Evolutionary conservation across 2,888 invertebrate species (phyloP).

Genomic region (Pimpla rufipes): DNA sequence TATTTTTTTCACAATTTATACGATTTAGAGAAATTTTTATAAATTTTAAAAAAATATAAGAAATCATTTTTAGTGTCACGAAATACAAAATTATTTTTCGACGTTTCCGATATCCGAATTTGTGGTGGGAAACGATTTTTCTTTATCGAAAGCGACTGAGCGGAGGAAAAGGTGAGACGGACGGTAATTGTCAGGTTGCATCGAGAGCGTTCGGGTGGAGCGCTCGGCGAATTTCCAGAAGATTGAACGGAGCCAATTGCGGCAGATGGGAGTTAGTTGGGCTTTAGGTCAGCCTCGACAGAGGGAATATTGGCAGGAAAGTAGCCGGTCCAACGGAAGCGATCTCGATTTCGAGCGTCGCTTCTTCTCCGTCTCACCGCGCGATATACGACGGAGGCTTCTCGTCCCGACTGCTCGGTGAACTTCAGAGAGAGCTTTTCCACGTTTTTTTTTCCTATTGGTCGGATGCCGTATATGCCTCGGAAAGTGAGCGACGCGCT

Average conservation of each 20-base stretch:
- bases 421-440: slow-evolving; percentile 22
- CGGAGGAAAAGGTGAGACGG: too few relatives aligned
- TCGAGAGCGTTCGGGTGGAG: too few relatives aligned
- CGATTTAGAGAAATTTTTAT: too few relatives aligned
- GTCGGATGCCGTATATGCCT: background rate
- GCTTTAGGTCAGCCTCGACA: background rate
- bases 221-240: background rate
- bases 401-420: background rate
- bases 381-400: background rate
- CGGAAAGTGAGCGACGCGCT: background rate
- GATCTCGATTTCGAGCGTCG: slow-evolving; percentile 18
- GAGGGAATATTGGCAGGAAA: slow-evolving; percentile 31
- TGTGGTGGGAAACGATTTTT: too few relatives aligned
- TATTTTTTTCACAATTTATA: too few relatives aligned
- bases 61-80: too few relatives aligned
- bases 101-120: too few relatives aligned
- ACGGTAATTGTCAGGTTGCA: too few relatives aligned
- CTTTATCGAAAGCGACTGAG: too few relatives aligned
- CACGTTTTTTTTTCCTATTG: slow-evolving; percentile 11
- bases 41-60: too few relatives aligned
- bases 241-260: background rate
- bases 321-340: slow-evolving; percentile 30
- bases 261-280: background rate
- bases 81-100: too few relatives aligned
- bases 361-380: slow-evolving; percentile 6